Percentiles rank a stretch among this genome's conserved stretches.
These are phyloP conservation scores for Leptinotarsa texana DNA, from an alignment of 1,140 invertebrate species.

Conservation along the genomic window DNA sequence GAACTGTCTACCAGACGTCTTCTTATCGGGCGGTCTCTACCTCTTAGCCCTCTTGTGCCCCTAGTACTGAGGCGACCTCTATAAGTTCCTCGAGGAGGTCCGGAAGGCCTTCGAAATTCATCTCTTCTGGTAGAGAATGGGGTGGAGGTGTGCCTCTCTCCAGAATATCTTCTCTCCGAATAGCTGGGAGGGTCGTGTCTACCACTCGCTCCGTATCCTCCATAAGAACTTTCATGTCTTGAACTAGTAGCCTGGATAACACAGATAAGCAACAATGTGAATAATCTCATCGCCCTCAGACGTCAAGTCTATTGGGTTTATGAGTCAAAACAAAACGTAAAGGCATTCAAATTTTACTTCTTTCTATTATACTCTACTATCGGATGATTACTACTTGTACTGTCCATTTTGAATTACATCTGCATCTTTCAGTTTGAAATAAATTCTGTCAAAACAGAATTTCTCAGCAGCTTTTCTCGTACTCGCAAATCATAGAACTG, in stretches of 20 bases:
- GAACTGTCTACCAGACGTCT: conserved; percentile 49
- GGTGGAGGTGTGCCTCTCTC: conserved; percentile 43
- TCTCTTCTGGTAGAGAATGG: conserved; percentile 45
- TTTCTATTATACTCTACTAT: background rate
- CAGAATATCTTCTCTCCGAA: conserved; percentile 49
- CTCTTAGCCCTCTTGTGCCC: conserved; percentile 34
- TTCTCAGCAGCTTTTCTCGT: background rate
- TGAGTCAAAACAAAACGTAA: conserved; percentile 5
- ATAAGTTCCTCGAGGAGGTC: conserved; percentile 47
- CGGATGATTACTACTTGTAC: background rate
- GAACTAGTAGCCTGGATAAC: conserved; percentile 51
- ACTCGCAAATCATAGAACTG: background rate
- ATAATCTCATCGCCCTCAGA: conserved; percentile 1
- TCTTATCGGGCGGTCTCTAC: conserved; percentile 40
- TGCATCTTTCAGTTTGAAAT: background rate
- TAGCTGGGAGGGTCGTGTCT: conserved; percentile 40
- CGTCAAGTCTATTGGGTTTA: conserved; percentile 6
- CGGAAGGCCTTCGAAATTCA: conserved; percentile 50
- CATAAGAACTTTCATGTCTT: conserved; percentile 50
- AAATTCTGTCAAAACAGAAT: background rate
- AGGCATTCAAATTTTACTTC: background rate
- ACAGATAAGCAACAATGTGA: conserved; percentile 24
- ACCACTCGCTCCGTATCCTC: conserved; percentile 41
- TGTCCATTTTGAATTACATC: background rate
- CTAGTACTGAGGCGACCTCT: conserved; percentile 49